A percentile compares a stretch with the other conserved stretches of the same genome.
phyloP scores from a whole-genome alignment of 2,113 vertebrate genomes.

The Picathartes gymnocephalus region DNA sequence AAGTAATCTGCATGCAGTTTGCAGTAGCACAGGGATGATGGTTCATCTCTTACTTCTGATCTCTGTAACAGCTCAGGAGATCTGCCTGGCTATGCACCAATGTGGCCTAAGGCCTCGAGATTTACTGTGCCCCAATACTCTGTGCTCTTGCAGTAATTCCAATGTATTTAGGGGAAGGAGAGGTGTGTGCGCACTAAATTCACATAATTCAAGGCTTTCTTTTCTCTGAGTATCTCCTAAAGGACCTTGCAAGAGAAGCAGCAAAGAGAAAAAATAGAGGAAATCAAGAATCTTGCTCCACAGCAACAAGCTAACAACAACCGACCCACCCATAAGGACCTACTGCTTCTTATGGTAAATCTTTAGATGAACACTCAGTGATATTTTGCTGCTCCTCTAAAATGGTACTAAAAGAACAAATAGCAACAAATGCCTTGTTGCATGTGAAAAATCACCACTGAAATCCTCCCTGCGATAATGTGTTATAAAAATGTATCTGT shows the following conservation, averaged over 20 bases:
- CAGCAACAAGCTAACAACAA: background rate
- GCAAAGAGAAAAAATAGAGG: background rate
- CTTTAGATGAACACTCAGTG: background rate
- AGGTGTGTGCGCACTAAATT: background rate
- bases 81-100: background rate
- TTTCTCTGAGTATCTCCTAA: background rate
- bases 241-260: background rate
- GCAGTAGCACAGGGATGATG: background rate
- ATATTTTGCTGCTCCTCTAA: background rate
- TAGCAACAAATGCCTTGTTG: background rate
- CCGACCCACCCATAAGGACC: background rate
- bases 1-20: background rate
- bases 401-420: background rate
- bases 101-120: background rate
- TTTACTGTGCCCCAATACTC: background rate
- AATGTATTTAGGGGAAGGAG: fast-evolving
- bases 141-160: background rate
- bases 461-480: background rate
- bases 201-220: background rate
- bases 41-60: background rate
- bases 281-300: background rate
- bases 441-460: background rate
- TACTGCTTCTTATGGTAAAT: background rate
- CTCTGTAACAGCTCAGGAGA: background rate
- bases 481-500: background rate